phyloP scores from a whole-genome alignment of 2,113 vertebrate species.

The Circaetus gallicus region DNA sequence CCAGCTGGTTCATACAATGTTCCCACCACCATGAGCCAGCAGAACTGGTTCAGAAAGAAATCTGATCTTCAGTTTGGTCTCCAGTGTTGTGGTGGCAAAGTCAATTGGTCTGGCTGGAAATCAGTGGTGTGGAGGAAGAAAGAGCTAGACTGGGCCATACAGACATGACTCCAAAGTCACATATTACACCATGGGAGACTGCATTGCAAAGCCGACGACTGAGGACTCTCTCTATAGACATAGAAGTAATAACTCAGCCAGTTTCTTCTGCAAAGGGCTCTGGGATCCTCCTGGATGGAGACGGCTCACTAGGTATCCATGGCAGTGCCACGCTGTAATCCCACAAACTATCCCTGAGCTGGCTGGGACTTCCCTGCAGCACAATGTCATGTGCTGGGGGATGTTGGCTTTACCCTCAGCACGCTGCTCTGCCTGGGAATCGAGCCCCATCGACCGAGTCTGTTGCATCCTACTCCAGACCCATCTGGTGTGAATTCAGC shows the following conservation, averaged over 20 bases:
- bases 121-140: not conserved
- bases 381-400: not conserved
- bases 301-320: not conserved
- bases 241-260: not conserved
- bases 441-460: accelerated
- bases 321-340: not conserved
- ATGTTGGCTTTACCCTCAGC: not conserved
- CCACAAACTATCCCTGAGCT: not conserved
- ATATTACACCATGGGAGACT: not conserved
- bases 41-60: not conserved
- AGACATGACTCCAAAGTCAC: not conserved
- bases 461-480: not conserved
- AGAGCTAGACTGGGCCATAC: not conserved
- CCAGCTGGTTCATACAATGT: not conserved
- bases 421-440: accelerated
- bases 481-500: not conserved
- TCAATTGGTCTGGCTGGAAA: not conserved
- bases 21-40: not conserved
- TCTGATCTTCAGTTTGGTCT: not conserved
- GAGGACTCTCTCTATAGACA: not conserved
- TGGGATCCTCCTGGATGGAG: not conserved
- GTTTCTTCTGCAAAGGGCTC: not conserved
- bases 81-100: not conserved
- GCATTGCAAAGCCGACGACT: accelerated
- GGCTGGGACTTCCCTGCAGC: not conserved